These are phyloP conservation scores for Acrocyrtus sp. DNA, from an alignment of 2,888 invertebrate species.

Conservation along the genomic window DNA sequence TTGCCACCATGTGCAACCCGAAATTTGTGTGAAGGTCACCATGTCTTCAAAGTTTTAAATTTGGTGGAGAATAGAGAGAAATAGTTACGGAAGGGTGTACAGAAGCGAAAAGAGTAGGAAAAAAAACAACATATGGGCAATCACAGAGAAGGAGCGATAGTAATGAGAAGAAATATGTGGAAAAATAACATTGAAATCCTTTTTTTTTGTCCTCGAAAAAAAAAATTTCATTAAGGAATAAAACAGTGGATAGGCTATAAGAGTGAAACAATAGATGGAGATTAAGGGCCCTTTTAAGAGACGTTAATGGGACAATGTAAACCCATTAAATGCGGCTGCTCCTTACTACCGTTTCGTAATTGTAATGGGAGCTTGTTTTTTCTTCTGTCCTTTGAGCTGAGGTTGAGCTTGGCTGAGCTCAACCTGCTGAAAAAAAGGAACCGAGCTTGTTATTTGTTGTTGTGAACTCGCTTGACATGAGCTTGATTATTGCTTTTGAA, in stretches of 20 bases:
- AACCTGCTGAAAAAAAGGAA: too few relatives aligned
- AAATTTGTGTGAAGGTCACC: constrained; percentile 34
- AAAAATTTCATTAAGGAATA: constrained; percentile 12
- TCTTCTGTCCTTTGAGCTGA: constrained; percentile 11
- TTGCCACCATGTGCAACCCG: too few relatives aligned
- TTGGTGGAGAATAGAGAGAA: constrained; percentile 14
- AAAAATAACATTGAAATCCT: constrained; percentile 38
- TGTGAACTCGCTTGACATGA: too few relatives aligned
- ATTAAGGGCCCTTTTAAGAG: constrained; percentile 21
- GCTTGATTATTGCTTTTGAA: constrained; percentile 42
- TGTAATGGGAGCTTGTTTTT: constrained; percentile 4
- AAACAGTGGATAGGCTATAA: background rate
- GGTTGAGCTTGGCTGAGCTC: too few relatives aligned
- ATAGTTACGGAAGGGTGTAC: too few relatives aligned
- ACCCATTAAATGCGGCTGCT: too few relatives aligned
- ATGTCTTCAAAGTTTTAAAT: constrained; percentile 10
- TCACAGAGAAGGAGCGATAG: background rate
- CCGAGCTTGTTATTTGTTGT: too few relatives aligned
- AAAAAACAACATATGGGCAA: constrained; percentile 6
- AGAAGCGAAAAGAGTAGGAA: too few relatives aligned
- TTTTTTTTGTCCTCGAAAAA: constrained; percentile 24
- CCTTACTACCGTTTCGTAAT: constrained; percentile 31
- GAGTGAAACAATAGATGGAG: constrained; percentile 1
- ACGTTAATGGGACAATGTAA: constrained; percentile 36
- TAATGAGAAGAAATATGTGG: too few relatives aligned